These are phyloP conservation scores for Mesembrinibis cayennensis DNA, from an alignment of 2,113 vertebrate genomes.

Conservation along the genomic window DNA sequence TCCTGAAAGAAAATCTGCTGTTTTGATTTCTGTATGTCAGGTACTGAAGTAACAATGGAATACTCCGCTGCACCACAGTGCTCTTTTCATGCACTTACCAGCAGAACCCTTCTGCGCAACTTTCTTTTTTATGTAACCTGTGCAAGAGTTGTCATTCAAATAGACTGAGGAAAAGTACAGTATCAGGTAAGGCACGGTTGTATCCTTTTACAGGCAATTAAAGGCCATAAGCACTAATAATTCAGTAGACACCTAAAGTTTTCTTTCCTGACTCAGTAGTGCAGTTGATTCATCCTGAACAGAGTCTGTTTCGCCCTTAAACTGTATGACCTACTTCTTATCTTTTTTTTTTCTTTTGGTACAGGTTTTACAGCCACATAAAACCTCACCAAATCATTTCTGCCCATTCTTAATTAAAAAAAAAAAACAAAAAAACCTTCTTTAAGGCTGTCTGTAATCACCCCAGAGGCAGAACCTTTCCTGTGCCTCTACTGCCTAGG, in stretches of 20 bases:
- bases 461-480: neutral
- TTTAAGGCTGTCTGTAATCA: neutral
- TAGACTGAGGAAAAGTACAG: conserved; percentile 11
- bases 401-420: neutral
- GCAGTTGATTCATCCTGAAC: neutral
- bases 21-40: neutral
- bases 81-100: neutral
- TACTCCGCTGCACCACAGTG: neutral
- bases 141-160: neutral
- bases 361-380: neutral
- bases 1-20: neutral
- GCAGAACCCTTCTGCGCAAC: neutral
- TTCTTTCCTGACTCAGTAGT: neutral
- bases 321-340: fast-evolving
- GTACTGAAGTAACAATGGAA: neutral
- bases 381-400: neutral
- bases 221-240: neutral
- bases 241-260: neutral
- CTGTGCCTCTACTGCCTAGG: neutral
- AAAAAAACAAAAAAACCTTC: neutral
- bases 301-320: neutral
- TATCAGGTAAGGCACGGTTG: neutral
- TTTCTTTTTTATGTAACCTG: neutral
- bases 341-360: neutral
- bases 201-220: neutral